Evolutionary conservation across 2,888 invertebrate species (phyloP), one percentile per base, ranked within the genome.

Genomic region (Mesorhabditis belari): DNA sequence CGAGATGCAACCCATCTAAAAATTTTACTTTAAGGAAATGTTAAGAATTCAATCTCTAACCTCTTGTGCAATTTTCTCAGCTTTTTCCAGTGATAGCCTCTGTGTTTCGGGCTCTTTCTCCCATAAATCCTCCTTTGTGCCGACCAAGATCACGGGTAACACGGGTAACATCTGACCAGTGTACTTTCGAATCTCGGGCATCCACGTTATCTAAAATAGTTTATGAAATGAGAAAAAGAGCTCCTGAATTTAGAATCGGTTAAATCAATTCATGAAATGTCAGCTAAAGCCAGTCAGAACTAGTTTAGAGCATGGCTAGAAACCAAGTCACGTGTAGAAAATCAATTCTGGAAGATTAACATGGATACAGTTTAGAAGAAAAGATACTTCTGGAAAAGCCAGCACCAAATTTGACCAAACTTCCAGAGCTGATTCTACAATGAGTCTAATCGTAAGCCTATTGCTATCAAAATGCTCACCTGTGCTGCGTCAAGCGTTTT

Each of bases 151-250:
- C 49, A n/a, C n/a, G n/a, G n/a, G n/a, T n/a, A n/a, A n/a, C 19
- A 61, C 50, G 17, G 68, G 69, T 26, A 69, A 69, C 76, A 76
- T 66, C 75, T 79, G 58, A 12, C 82, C 82, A 27, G 81, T 78
- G 70, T 83, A 82, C 67, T 83, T 83, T 50, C 85, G 81, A 50
- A 91, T 85, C 82, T 92, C 91, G 27, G 88, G 88, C 58, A 90
- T 87, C 93, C 93, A 93, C 80, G 63, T 58, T 90, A 87, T 74
- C 88, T 88, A 66, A 87, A 87, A 35, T 90, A 88, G 65, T 90
- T 91, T 65, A 88, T 66, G 49, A 44, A 60, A 60, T n/a, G n/a
- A n/a, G n/a, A n/a, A n/a, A n/a, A n/a, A n/a, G n/a, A n/a, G n/a
- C n/a, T n/a, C n/a, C n/a, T n/a, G n/a, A n/a, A n/a, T n/a, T n/a